Evolutionary conservation across 2,113 vertebrate species (phyloP).

Genomic region (Ariopsis seemanni): DNA sequence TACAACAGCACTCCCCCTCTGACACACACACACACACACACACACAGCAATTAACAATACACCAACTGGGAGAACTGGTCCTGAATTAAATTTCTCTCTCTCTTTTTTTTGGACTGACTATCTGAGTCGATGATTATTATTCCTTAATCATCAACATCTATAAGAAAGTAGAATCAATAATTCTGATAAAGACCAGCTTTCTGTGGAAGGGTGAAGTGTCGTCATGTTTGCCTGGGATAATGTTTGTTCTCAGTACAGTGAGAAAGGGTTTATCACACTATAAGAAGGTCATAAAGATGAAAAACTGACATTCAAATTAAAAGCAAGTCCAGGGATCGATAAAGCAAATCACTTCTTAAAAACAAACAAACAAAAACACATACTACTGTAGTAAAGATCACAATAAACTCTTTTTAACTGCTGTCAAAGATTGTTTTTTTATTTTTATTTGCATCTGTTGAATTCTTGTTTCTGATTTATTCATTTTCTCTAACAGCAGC

Average conservation of each 20-base stretch:
- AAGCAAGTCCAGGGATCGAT: too few relatives aligned
- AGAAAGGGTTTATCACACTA: too few relatives aligned
- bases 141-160: not conserved
- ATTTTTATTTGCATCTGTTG: too few relatives aligned
- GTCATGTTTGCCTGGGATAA: not conserved
- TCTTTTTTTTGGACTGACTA: not conserved
- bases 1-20: conserved; percentile 75
- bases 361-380: too few relatives aligned
- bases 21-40: conserved; percentile 19
- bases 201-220: not conserved
- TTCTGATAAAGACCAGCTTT: not conserved
- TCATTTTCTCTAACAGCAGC: too few relatives aligned
- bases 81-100: not conserved
- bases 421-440: too few relatives aligned
- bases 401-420: too few relatives aligned
- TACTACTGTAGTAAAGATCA: too few relatives aligned
- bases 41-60: not conserved
- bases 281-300: not conserved
- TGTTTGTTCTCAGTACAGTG: too few relatives aligned
- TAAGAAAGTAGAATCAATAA: not conserved
- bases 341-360: too few relatives aligned
- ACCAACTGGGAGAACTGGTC: not conserved
- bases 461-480: too few relatives aligned
- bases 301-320: too few relatives aligned
- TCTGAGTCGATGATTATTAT: not conserved